Evolutionary conservation across 2,888 invertebrate genomes (phyloP), one percentile per base, ranked within the genome.

Genomic region (Phalera bucephala): DNA sequence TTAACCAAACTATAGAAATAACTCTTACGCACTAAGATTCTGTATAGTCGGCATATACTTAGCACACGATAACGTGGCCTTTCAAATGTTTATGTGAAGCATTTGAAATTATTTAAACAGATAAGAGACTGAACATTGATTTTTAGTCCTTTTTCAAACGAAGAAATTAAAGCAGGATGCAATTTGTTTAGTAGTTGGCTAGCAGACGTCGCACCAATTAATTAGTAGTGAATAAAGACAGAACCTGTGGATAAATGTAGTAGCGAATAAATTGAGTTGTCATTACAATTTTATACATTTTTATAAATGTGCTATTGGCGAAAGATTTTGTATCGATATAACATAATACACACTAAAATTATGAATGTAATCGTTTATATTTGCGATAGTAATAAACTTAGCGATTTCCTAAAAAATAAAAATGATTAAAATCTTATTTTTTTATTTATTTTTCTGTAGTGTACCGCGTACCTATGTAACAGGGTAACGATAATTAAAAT

Each of bases 221-320:
- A n/a, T n/a, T n/a, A n/a, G n/a, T n/a, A n/a, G n/a, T n/a, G n/a
- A n/a, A n/a, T n/a, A n/a, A n/a, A n/a, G n/a, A n/a, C n/a, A n/a
- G n/a, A n/a, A n/a, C n/a, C n/a, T n/a, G n/a, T n/a, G n/a, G n/a
- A n/a, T n/a, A n/a, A n/a, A n/a, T n/a, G n/a, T n/a, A n/a, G n/a
- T 77, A 72, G 72, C 63, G 54, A 67, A 64, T 61, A 58, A 59
- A 45, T 64, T 57, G 57, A 61, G 67, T 68, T 68, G 63, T 68
- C 65, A 65, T 57, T 56, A 61, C 72, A 66, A 66, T 86, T 87
- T 87, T 87, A 78, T 86, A 86, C 81, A 81, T 83, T 83, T 86
- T 78, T 84, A 84, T 76, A 72, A 66, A 73, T 72, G 68, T 64
- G 77, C 72, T 80, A 77, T 68, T 68, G 73, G 76, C 74, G 77